These are phyloP conservation scores for Ceyx margarethae DNA, from an alignment of 2,113 vertebrate genomes.

Conservation along the genomic window DNA sequence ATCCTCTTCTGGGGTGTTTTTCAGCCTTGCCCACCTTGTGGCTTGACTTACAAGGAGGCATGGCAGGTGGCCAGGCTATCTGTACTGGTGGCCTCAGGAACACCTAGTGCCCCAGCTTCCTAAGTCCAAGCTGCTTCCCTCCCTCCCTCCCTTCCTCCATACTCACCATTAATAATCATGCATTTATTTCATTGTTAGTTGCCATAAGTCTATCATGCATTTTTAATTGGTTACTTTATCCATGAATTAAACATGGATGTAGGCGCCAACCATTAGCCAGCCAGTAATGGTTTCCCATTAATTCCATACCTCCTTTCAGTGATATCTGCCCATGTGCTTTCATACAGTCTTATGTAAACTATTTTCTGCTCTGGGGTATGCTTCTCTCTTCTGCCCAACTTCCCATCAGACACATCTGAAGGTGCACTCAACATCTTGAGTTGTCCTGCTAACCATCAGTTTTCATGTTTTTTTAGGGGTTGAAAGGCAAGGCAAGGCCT, in stretches of 20 bases:
- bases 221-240: conserved; percentile 43
- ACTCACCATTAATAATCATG: background rate
- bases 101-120: background rate
- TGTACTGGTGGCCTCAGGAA: background rate
- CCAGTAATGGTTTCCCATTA: background rate
- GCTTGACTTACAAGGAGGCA: background rate
- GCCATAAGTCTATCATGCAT: background rate
- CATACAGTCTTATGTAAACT: background rate
- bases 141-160: background rate
- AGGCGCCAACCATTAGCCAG: background rate
- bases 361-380: background rate
- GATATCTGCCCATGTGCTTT: background rate
- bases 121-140: background rate
- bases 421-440: background rate
- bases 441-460: background rate
- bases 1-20: background rate
- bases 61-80: background rate
- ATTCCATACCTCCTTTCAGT: background rate
- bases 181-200: background rate
- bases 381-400: background rate
- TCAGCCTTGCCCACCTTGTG: background rate
- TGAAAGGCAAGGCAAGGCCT: background rate
- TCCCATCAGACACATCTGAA: background rate
- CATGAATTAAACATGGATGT: conserved; percentile 35
- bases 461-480: background rate